Evolutionary conservation across 37 sponge, comb jelly and placozoan genomes (phyloP).

Genomic region (Dysidea cf. avara): DNA sequence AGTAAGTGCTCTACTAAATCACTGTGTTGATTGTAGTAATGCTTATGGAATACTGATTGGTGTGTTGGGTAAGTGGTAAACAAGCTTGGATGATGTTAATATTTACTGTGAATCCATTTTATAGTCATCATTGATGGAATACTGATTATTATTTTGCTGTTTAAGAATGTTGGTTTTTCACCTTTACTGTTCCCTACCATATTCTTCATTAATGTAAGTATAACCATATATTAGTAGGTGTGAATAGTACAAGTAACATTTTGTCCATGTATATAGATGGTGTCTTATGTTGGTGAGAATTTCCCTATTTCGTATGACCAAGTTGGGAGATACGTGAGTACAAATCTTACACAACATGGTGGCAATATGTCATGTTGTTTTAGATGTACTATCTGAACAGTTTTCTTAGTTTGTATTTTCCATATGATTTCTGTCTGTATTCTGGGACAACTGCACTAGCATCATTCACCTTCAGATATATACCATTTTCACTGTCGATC

Average conservation of each 20-base stretch:
- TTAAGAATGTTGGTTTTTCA: conserved; percentile 26
- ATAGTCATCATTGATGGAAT: conserved; percentile 17
- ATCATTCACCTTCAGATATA: conserved; percentile 40
- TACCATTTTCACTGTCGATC: conserved; percentile 41
- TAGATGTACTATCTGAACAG: conserved; percentile 65
- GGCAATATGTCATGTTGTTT: neutral
- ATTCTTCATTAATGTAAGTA: conserved; percentile 62
- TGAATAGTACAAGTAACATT: too few species aligned
- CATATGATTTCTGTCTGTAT: conserved; percentile 74
- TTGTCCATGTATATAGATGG: conserved; percentile 24
- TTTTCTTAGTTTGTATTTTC: conserved; percentile 56
- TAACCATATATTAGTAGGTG: too few species aligned
- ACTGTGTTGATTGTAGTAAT: neutral
- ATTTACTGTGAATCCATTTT: too few species aligned
- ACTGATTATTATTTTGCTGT: conserved; percentile 1
- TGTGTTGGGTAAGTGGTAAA: conserved; percentile 16
- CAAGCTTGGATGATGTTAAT: too few species aligned
- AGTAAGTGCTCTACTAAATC: neutral
- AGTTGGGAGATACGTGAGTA: conserved; percentile 40
- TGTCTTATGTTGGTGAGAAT: conserved; percentile 21
- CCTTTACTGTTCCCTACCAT: conserved; percentile 33
- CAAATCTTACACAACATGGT: neutral
- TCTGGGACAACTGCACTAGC: conserved; percentile 35
- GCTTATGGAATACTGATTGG: conserved; percentile 16
- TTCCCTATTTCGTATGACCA: conserved; percentile 37